Base-by-base conservation (phyloP, 2,797 vertebrate genomes). In the Epinephelus malabaricus region DNA sequence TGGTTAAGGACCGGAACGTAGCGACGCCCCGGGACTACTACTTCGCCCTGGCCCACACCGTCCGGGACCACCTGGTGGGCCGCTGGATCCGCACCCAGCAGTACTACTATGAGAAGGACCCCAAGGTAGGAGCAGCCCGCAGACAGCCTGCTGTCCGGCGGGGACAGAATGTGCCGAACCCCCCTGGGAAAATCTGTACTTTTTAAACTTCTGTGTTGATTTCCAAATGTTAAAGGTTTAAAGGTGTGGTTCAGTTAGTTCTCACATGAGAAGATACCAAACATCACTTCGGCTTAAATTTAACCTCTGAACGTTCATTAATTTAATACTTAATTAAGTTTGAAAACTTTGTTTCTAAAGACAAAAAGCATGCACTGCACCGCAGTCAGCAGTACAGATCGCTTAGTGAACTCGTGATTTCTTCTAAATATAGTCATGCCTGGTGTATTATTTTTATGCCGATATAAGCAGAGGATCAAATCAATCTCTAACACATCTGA, bases 51-150 rank as follows among this genome's bases (percentile, higher is more conserved):
- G 97, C 97, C 0, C 96, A 97, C 93, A 96, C 96, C 0, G 96
- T 96, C 73, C 95, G 97, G 19, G 97, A 97, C 86, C 97, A 97
- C 89, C 93, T 97, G 90, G 96, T 97, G 86, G 96, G 97, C 2
- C 94, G 97, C 80, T 97, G 97, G 97, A 96, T 97, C 93, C 93
- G 97, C n/a, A 97, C 97, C 4, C 97, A 97, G 92, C 97, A 97
- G 94, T 86, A 94, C 84, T 97, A 97, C 93, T 96, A 97, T 63
- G 96, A 97, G 62, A 95, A 91, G 55, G 93, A 96, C 84, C 97
- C 96, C 58, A 97, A 97, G 96, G 97, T 97, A 18, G 5, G 30
- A n/a, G 45, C 15, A 19, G n/a, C 19, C 65, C 21, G n/a, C 66
- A 14, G 3, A 17, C 58, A n/a, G 25, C 51, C n/a, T 8, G 11